Evolutionary conservation across 1,140 invertebrate species (phyloP).

Genomic region (Heliothis virescens): DNA sequence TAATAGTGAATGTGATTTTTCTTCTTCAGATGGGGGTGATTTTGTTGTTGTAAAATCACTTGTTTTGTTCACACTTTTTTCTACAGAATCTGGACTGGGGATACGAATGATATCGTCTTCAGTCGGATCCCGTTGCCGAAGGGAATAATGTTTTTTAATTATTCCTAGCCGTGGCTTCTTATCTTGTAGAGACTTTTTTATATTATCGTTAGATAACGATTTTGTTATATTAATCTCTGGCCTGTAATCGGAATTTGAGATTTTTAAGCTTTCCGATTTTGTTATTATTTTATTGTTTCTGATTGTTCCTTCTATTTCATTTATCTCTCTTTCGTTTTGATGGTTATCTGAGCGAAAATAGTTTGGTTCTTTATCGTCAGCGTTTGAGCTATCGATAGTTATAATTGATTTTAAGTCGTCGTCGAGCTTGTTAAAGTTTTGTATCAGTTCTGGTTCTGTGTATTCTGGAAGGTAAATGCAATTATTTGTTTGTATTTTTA

Average conservation of each 20-base stretch:
- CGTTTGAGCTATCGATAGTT: conserved; percentile 79
- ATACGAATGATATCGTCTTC: conserved; percentile 71
- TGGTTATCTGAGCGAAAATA: conserved; percentile 75
- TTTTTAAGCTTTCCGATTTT: conserved; percentile 79
- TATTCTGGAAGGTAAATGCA: conserved; percentile 63
- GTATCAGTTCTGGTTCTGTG: conserved; percentile 67
- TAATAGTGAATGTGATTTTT: conserved; percentile 71
- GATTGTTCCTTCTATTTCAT: conserved; percentile 84
- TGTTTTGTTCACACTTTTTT: conserved; percentile 62
- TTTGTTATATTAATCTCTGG: conserved; percentile 73
- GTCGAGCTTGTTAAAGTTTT: conserved; percentile 78
- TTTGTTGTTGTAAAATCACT: conserved; percentile 51
- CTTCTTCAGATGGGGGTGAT: conserved; percentile 64
- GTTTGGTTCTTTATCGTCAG: conserved; percentile 70
- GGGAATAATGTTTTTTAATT: conserved; percentile 84
- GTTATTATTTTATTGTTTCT: conserved; percentile 81
- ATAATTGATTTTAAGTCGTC: conserved; percentile 83
- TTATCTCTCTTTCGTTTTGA: conserved; percentile 84
- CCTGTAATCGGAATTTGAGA: conserved; percentile 63
- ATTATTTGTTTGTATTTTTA: conserved; percentile 55
- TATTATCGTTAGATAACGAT: conserved; percentile 80
- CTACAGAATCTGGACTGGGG: conserved; percentile 74
- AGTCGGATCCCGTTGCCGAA: conserved; percentile 82
- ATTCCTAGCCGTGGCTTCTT: conserved; percentile 73
- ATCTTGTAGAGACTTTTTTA: conserved; percentile 64